Base-by-base conservation (phyloP, 2,113 vertebrate genomes). In the Dolichallabes microphthalmus region DNA sequence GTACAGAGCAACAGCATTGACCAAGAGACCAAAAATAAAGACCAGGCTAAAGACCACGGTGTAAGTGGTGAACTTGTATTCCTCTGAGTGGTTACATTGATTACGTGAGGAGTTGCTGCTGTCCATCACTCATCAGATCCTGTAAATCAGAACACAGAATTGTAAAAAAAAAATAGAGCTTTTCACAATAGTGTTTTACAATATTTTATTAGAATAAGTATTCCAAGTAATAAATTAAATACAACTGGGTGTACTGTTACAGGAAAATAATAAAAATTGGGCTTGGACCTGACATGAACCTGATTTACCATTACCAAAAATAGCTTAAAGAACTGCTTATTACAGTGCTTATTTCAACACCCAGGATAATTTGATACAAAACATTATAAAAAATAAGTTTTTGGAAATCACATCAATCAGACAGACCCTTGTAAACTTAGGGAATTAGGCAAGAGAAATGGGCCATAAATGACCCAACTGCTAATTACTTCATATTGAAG, bases 21-120 rank as follows among this genome's bases (percentile, higher is more conserved):
- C 45, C 20, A 85, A 2, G 14, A 90, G 55, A 25, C 89, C 88
- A 5, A 90, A 25, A 17, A 84, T 57, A 11, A 88, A 89, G 63
- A 89, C 86, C 52, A 89, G 25, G 79, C 86, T 88, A 75, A 86
- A 89, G 11, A 89, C 86, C 15, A 30, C 77, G 0, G 82, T 64
- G 82, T 90, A 90, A 66, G 83, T 64, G 12, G 32, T 66, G 35
- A 55, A 80, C 32, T 89, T 90, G 53, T 90, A 87, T 32, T 86
- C 52, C 0, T 76, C 57, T 0, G 66, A 84, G n/a, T 12, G 22
- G 53, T 32, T 82, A 60, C 89, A 90, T 27, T 39, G 53, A 3
- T 45, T 45, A 45, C 6, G 39, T 45, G 39, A 45, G 6, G 39
- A 45, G 39, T 45, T 45, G 4, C 39, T 19, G 11, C 10, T 39